Percentiles rank a stretch among this genome's conserved stretches.
These are phyloP conservation scores for Chroicocephalus ridibundus DNA, from an alignment of 2,113 vertebrate species.

Conservation along the genomic window DNA sequence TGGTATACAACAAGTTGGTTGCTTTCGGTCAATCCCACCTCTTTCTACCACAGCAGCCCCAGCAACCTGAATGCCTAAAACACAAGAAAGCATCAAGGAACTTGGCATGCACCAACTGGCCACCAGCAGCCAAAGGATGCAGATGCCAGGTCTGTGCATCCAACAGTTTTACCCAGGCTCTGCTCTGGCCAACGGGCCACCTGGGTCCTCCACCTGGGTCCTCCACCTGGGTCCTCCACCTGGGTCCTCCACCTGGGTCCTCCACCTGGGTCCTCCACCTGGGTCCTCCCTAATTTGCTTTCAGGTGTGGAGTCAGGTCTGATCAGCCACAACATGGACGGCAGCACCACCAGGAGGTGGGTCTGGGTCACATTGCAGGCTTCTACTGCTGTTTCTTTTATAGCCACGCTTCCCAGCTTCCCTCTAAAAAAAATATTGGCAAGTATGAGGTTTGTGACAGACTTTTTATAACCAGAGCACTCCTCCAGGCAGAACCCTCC, in stretches of 20 bases:
- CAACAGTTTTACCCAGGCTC: neutral
- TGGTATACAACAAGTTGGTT: too few relatives aligned
- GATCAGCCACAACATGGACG: neutral
- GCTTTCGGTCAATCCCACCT: neutral
- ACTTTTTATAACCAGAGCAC: neutral
- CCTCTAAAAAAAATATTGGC: neutral
- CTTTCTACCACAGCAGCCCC: neutral
- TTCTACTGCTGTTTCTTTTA: neutral
- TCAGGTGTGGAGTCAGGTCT: too few relatives aligned
- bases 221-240: neutral
- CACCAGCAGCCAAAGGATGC: neutral
- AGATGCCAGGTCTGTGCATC: too few relatives aligned
- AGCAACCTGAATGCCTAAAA: neutral
- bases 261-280: too few relatives aligned
- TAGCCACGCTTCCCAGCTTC: rapidly evolving
- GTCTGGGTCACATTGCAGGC: neutral
- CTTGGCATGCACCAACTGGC: rapidly evolving
- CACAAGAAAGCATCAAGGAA: neutral
- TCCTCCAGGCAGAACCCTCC: neutral
- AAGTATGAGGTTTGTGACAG: neutral
- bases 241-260: too few relatives aligned
- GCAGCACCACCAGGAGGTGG: neutral
- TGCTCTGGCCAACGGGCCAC: rapidly evolving
- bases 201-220: too few relatives aligned
- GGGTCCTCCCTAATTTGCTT: neutral